Conservation (phyloP, 2,797 vertebrate genomes). For the Urocyon cinereoargenteus region DNA sequence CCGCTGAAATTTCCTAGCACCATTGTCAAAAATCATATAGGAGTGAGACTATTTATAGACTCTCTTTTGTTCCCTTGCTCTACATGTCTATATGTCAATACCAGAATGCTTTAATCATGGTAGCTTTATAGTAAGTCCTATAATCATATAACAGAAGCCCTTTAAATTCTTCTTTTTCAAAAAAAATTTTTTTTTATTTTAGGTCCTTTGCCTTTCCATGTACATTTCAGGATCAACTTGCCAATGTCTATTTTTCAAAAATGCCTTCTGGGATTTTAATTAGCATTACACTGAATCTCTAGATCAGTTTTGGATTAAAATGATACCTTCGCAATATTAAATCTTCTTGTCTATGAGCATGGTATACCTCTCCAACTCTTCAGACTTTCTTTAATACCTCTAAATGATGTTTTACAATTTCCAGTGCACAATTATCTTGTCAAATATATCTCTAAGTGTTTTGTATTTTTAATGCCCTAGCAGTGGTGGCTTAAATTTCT, state of each 20-base stretch:
- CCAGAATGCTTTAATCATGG: neutral
- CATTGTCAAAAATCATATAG: neutral
- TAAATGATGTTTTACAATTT: neutral
- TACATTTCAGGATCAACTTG: neutral
- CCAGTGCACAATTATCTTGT: neutral
- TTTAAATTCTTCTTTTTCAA: neutral
- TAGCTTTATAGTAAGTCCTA: neutral
- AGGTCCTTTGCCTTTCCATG: neutral
- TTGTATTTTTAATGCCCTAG: neutral
- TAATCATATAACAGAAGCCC: fast-evolving
- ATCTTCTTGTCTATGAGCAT: neutral
- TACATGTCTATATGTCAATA: fast-evolving
- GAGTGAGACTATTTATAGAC: neutral
- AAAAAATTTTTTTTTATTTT: neutral
- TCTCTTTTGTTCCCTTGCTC: neutral
- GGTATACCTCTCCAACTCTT: neutral
- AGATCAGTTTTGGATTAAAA: neutral
- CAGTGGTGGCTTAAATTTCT: neutral
- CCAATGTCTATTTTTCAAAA: neutral
- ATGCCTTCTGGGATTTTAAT: neutral
- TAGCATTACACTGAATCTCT: neutral
- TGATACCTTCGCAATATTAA: neutral
- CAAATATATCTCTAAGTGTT: neutral
- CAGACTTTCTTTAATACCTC: neutral
- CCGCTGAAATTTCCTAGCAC: neutral